Percentiles rank a stretch among this genome's conserved stretches.
These are phyloP conservation scores for Drosophila infuscata DNA, from an alignment of 2,888 invertebrate species.

Conservation along the genomic window DNA sequence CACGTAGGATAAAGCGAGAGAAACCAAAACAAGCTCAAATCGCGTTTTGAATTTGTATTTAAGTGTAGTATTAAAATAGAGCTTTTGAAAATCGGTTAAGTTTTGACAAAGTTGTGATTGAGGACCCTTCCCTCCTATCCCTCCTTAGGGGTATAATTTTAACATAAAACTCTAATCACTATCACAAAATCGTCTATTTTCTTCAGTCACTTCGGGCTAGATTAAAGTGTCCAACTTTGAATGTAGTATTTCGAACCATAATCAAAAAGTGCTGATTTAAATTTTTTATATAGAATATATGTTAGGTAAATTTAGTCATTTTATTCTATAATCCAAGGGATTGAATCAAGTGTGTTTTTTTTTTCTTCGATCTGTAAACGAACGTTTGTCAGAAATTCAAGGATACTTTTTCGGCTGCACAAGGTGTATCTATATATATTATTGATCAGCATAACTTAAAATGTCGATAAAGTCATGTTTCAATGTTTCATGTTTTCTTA, in stretches of 20 bases:
- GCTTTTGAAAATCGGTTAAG: too few relatives aligned
- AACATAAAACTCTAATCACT: too few relatives aligned
- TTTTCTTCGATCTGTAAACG: too few relatives aligned
- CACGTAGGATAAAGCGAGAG: background rate
- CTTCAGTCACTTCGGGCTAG: too few relatives aligned
- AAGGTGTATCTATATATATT: background rate
- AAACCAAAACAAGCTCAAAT: background rate
- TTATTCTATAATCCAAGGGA: background rate
- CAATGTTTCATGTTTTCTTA: too few relatives aligned
- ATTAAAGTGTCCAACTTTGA: background rate
- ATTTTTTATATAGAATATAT: background rate
- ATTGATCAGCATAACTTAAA: background rate
- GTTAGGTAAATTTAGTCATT: background rate
- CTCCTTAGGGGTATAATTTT: too few relatives aligned
- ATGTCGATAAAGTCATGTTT: too few relatives aligned
- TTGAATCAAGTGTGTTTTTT: background rate
- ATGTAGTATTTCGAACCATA: background rate
- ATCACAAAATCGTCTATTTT: too few relatives aligned
- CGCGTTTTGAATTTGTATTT: background rate
- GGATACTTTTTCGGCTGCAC: background rate
- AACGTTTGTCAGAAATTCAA: background rate
- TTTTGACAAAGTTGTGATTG: too few relatives aligned
- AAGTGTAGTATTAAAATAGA: background rate
- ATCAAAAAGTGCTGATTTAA: background rate
- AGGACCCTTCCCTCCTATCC: too few relatives aligned